These are phyloP conservation scores for Eilema caniola DNA, from an alignment of 2,888 invertebrate species.

Conservation along the genomic window DNA sequence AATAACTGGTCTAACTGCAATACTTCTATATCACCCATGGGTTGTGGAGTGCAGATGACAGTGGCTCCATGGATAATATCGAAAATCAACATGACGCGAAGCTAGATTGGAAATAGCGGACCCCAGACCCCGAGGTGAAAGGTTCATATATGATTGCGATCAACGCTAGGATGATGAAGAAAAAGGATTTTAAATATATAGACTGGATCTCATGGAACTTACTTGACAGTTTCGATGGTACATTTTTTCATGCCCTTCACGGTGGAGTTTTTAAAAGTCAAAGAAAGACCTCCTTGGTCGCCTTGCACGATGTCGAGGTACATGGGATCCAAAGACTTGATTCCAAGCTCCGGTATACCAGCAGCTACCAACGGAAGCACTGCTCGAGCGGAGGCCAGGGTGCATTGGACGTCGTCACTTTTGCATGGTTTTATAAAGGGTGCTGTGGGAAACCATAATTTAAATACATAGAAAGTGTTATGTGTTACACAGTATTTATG, in stretches of 20 bases:
- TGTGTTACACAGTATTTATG: background rate
- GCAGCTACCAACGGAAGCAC: conserved; percentile 65
- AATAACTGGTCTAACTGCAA: too few relatives aligned
- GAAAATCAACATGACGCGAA: too few relatives aligned
- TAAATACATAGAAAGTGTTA: background rate
- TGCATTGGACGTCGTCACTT: conserved; percentile 63
- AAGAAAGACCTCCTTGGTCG: conserved; percentile 65
- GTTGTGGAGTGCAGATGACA: too few relatives aligned
- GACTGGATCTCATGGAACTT: conserved; percentile 48
- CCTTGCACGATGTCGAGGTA: conserved; percentile 62
- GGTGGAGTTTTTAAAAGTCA: conserved; percentile 66
- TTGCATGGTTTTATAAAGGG: conserved; percentile 77
- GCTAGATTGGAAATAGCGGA: too few relatives aligned
- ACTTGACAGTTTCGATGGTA: conserved; percentile 69
- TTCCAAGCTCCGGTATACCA: conserved; percentile 70
- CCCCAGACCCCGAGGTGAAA: too few relatives aligned
- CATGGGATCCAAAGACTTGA: conserved; percentile 73
- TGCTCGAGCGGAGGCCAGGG: conserved; percentile 63
- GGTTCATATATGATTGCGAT: too few relatives aligned
- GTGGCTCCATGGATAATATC: too few relatives aligned
- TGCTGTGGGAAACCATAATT: conserved; percentile 53
- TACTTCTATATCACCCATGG: too few relatives aligned
- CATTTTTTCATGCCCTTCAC: conserved; percentile 75
- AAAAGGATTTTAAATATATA: too few relatives aligned
- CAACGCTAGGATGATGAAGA: too few relatives aligned